Conservation (phyloP, 2,797 vertebrate genomes). For the Enteromius thamalakanensis region DNA sequence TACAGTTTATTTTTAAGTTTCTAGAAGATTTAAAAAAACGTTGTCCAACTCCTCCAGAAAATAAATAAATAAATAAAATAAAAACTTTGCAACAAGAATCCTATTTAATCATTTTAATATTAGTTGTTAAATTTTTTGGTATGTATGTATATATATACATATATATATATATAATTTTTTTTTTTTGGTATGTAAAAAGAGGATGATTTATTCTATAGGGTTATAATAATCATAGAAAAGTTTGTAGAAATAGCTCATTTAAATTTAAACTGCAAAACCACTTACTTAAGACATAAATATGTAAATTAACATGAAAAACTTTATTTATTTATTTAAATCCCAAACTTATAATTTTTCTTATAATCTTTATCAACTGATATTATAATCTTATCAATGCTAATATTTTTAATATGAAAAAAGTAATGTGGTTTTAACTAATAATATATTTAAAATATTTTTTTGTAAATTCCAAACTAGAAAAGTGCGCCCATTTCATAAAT, state of each 20-base stretch:
- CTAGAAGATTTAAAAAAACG: neutral
- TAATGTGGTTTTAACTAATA: neutral
- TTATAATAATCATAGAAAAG: neutral
- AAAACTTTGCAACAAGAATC: neutral
- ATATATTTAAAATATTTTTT: neutral
- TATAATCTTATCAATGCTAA: neutral
- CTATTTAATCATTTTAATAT: neutral
- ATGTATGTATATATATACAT: too few species aligned
- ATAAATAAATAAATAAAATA: too few species aligned
- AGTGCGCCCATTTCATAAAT: neutral
- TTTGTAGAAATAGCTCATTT: neutral
- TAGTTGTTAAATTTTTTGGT: neutral
- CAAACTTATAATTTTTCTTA: neutral
- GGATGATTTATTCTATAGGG: neutral
- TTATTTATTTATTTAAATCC: neutral
- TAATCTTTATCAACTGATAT: neutral
- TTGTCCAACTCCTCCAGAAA: neutral
- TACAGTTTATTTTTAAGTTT: neutral
- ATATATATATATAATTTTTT: too few species aligned
- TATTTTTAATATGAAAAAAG: neutral
- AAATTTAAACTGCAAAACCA: neutral
- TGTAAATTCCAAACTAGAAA: neutral
- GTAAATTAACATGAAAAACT: neutral
- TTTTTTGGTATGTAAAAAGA: neutral
- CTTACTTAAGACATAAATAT: neutral